These are phyloP conservation scores for Conger conger DNA, from an alignment of 2,113 vertebrate species.

Conservation along the genomic window DNA sequence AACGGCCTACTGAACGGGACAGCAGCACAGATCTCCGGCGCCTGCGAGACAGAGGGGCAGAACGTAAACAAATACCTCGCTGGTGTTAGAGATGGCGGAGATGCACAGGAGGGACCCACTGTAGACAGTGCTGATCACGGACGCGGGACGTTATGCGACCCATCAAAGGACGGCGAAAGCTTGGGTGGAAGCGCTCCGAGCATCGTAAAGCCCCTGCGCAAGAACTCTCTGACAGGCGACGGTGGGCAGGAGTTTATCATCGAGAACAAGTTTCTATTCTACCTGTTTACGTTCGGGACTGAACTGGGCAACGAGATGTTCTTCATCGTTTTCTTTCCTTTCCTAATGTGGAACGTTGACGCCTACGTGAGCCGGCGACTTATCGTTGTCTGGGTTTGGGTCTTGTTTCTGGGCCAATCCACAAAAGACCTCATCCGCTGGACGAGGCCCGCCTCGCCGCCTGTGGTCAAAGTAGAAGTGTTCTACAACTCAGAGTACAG, in stretches of 20 bases:
- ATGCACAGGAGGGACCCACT: not conserved
- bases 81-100: constrained; percentile 19
- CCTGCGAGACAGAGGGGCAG: constrained; percentile 8
- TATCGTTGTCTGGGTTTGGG: constrained; percentile 92
- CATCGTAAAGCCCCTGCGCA: constrained; percentile 73
- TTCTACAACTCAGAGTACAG: constrained; percentile 99
- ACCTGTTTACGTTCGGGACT: constrained; percentile 89
- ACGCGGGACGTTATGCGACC: too few species aligned
- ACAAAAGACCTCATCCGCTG: constrained; percentile 93
- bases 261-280: constrained; percentile 85
- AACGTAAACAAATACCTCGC: not conserved
- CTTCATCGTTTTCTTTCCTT: constrained; percentile 94
- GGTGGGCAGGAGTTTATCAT: constrained; percentile 82
- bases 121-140: not conserved
- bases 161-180: constrained; percentile 4
- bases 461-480: constrained; percentile 93
- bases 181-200: constrained; percentile 6
- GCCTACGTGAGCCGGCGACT: constrained; percentile 85
- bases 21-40: constrained; percentile 32
- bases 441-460: constrained; percentile 91
- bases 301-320: constrained; percentile 98
- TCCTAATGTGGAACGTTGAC: constrained; percentile 94
- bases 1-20: constrained; percentile 63
- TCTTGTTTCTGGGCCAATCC: constrained; percentile 95
- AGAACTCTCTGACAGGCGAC: constrained; percentile 89